These are phyloP conservation scores for Popillia japonica DNA, from an alignment of 1,140 invertebrate genomes.

Conservation along the genomic window DNA sequence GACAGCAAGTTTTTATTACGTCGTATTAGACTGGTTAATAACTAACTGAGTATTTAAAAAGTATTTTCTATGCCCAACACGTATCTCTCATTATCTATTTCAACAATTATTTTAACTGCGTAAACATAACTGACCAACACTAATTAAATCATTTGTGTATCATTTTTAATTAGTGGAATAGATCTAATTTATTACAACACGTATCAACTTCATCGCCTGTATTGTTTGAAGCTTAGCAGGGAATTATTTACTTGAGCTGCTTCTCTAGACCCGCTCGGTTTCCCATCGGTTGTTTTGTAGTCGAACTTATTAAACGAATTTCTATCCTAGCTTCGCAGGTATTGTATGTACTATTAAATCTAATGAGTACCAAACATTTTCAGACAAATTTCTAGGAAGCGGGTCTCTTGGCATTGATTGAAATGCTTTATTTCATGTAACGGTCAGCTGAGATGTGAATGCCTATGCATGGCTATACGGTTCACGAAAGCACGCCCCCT, in stretches of 20 bases:
- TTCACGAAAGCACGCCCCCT: conserved; percentile 30
- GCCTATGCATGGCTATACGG: background rate
- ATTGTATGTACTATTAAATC: conserved; percentile 45
- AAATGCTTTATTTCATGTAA: conserved; percentile 45
- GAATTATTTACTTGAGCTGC: background rate
- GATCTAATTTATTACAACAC: conserved; percentile 5
- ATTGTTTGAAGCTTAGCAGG: conserved; percentile 17
- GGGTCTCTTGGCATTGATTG: conserved; percentile 43
- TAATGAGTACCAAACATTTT: conserved; percentile 45
- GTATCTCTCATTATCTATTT: background rate
- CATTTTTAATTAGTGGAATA: conserved; percentile 9
- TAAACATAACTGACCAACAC: conserved; percentile 4
- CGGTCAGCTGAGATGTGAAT: conserved; percentile 38
- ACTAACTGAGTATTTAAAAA: background rate
- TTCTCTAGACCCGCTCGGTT: background rate
- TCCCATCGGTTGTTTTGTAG: conserved; percentile 34
- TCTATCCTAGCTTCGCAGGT: conserved; percentile 24
- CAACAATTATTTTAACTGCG: background rate
- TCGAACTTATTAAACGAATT: conserved; percentile 26
- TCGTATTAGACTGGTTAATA: background rate
- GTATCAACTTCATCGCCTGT: background rate
- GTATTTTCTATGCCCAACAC: background rate
- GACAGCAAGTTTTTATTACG: background rate
- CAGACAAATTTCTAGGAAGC: conserved; percentile 46
- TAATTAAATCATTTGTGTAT: conserved; percentile 27